Conservation (phyloP, 2,888 invertebrate genomes). For the Scaptodrosophila latifasciaeformis region DNA sequence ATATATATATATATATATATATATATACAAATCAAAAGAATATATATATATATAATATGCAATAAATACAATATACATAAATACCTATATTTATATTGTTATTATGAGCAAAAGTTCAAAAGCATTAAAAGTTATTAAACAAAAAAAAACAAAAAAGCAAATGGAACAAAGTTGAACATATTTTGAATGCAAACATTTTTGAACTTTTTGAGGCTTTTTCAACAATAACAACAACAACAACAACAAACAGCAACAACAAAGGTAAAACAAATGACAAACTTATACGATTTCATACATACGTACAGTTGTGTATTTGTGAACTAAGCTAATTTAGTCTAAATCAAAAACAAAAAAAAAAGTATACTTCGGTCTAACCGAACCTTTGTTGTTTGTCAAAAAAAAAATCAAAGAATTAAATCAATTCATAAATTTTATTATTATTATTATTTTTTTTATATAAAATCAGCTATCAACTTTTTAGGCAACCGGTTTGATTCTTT, state of each 20-base stretch:
- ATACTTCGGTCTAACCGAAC: background rate
- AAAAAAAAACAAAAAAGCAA: constrained; percentile 39
- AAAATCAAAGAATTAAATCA: too few relatives aligned
- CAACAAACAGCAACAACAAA: constrained; percentile 11
- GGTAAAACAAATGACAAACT: constrained; percentile 11
- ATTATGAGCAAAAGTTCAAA: constrained; percentile 65
- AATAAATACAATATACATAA: constrained; percentile 7
- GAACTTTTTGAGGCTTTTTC: constrained; percentile 58
- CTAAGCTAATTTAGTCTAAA: background rate
- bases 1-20: constrained; percentile 11
- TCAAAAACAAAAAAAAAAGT: background rate
- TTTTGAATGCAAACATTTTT: constrained; percentile 55
- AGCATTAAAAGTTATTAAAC: constrained; percentile 48
- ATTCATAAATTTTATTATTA: too few relatives aligned
- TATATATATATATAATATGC: constrained; percentile 25
- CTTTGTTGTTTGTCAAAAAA: background rate
- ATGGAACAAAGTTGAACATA: constrained; percentile 62
- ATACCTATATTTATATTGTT: constrained; percentile 43
- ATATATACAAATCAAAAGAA: constrained; percentile 9
- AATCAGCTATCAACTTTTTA: too few relatives aligned
- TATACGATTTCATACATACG: constrained; percentile 20
- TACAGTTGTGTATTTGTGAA: background rate
- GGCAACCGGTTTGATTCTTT: too few relatives aligned
- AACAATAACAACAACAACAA: background rate
- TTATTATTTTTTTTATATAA: too few relatives aligned